These are phyloP conservation scores for Diaperis boleti DNA, from an alignment of 2,888 invertebrate genomes.

Conservation along the genomic window DNA sequence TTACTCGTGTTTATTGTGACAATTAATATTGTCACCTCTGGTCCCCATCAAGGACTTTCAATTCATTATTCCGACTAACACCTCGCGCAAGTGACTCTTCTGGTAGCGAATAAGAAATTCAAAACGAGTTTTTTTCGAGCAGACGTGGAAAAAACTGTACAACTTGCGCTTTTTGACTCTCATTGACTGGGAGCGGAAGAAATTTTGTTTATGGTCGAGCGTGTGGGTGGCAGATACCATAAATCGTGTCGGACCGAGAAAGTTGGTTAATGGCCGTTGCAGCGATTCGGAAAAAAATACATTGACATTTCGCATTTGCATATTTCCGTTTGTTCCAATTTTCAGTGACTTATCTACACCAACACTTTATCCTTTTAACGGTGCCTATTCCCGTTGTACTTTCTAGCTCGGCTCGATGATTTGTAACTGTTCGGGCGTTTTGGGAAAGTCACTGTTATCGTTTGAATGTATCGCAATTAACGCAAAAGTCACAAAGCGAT, in stretches of 20 bases:
- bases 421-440: slow-evolving; percentile 16
- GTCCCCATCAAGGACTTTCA: slow-evolving; percentile 29
- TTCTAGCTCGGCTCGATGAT: slow-evolving; percentile 23
- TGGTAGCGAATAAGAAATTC: slow-evolving; percentile 5
- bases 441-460: slow-evolving; percentile 1
- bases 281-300: slow-evolving; percentile 38
- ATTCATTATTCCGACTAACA: slow-evolving; percentile 25
- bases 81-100: neutral
- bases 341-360: slow-evolving; percentile 28
- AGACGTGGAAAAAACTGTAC: slow-evolving; percentile 23
- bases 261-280: slow-evolving; percentile 43
- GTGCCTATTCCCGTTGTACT: slow-evolving; percentile 28
- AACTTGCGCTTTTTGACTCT: slow-evolving; percentile 8
- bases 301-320: slow-evolving; percentile 40
- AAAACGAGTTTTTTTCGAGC: slow-evolving; percentile 17
- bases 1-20: slow-evolving; percentile 29
- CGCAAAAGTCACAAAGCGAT: no score
- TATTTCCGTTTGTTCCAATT: slow-evolving; percentile 47
- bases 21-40: slow-evolving; percentile 20
- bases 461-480: neutral
- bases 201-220: slow-evolving; percentile 42
- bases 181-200: slow-evolving; percentile 44
- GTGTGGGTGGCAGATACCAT: slow-evolving; percentile 43
- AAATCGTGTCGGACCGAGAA: slow-evolving; percentile 45
- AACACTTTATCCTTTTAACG: slow-evolving; percentile 34